A percentile compares a stretch with the other conserved stretches of the same genome.
These are phyloP conservation scores for Pleuronectes platessa DNA, from an alignment of 2,113 vertebrate genomes.

Conservation along the genomic window DNA sequence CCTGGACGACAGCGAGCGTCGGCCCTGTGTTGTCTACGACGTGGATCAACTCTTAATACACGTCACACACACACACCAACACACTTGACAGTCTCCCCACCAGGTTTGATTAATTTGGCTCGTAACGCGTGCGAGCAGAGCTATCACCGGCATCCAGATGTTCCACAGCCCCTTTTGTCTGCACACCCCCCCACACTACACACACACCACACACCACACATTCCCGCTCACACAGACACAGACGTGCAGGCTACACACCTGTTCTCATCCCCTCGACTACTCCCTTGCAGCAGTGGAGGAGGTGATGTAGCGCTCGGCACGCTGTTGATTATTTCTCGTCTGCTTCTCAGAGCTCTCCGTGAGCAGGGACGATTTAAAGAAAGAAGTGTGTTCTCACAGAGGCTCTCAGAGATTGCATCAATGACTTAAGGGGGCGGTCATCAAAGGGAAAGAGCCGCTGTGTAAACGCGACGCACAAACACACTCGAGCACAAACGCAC, in stretches of 20 bases:
- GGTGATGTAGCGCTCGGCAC: slow-evolving; percentile 41
- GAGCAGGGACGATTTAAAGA: slow-evolving; percentile 56
- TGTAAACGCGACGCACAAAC: slow-evolving; percentile 30
- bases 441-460: slow-evolving; percentile 40
- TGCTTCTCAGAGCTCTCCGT: slow-evolving; percentile 36
- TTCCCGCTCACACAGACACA: slow-evolving; percentile 19
- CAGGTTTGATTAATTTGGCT: slow-evolving; percentile 82
- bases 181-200: slow-evolving; percentile 12
- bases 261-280: slow-evolving; percentile 48
- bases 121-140: slow-evolving; percentile 70
- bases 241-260: slow-evolving; percentile 42
- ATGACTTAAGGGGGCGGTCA: slow-evolving; percentile 29
- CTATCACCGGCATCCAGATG: slow-evolving; percentile 83
- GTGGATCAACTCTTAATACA: slow-evolving; percentile 71
- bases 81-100: slow-evolving; percentile 64
- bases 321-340: slow-evolving; percentile 57
- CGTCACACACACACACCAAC: slow-evolving; percentile 44
- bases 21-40: slow-evolving; percentile 60
- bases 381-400: slow-evolving; percentile 35
- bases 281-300: slow-evolving; percentile 45
- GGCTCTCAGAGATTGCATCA: slow-evolving; percentile 48
- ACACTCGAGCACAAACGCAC: slow-evolving; percentile 6
- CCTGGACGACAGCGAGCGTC: slow-evolving; percentile 55
- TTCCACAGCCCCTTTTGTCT: slow-evolving; percentile 75
- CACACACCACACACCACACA: slow-evolving; percentile 14